phyloP scores from a whole-genome alignment of 1,140 invertebrate genomes.

The Drosophila bipectinata region DNA sequence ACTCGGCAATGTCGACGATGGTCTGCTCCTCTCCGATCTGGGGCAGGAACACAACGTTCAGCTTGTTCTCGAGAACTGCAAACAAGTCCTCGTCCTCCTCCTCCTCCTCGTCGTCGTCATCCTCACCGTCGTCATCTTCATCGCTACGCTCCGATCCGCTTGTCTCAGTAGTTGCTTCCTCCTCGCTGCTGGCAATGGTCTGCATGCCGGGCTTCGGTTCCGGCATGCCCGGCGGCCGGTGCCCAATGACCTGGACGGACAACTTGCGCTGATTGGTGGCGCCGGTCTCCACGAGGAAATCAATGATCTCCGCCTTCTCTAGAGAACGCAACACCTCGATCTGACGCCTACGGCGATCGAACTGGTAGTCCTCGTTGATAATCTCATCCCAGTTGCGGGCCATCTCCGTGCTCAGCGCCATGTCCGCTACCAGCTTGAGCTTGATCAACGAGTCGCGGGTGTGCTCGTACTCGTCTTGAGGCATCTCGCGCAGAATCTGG shows the following conservation, averaged over 20 bases:
- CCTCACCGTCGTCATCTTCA: conserved; percentile 4
- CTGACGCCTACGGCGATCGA: conserved; percentile 86
- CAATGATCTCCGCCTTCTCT: conserved; percentile 85
- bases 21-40: conserved; percentile 55
- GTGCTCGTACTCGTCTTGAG: conserved; percentile 87
- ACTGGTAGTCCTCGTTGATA: conserved; percentile 87
- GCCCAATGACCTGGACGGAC: conserved; percentile 86
- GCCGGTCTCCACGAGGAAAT: conserved; percentile 87
- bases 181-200: neutral
- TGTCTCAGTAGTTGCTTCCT: neutral
- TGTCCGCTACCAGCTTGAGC: conserved; percentile 89
- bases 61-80: conserved; percentile 57
- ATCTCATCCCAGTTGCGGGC: conserved; percentile 90
- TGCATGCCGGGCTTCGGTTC: conserved; percentile 8
- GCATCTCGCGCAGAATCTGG: conserved; percentile 86
- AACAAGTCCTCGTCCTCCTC: conserved; percentile 56
- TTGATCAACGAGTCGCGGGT: conserved; percentile 88
- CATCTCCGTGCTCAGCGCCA: conserved; percentile 90
- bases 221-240: conserved; percentile 23
- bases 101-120: neutral
- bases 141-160: neutral
- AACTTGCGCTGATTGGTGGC: conserved; percentile 87
- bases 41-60: conserved; percentile 67
- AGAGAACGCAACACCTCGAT: conserved; percentile 85
- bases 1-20: conserved; percentile 71